These are phyloP conservation scores for Acheta domesticus DNA, from an alignment of 2,888 invertebrate genomes.

Conservation along the genomic window DNA sequence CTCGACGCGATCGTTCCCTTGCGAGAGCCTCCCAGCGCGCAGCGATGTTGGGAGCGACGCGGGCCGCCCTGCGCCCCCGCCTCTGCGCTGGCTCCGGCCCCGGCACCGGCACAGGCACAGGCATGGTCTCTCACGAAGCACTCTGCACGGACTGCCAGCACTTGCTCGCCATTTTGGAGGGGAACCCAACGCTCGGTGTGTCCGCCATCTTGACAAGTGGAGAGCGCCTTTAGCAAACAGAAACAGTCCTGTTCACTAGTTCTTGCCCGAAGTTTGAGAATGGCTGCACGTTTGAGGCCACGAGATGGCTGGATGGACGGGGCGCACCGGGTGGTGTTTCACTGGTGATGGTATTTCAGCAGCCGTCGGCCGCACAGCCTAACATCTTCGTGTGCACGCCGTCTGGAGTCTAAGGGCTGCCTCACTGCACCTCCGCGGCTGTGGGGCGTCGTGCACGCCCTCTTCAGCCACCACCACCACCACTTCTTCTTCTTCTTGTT, in stretches of 20 bases:
- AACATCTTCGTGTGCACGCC: slow-evolving; percentile 18
- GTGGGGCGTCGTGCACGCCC: background rate
- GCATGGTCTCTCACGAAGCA: slow-evolving; percentile 2
- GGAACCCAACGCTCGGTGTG: background rate
- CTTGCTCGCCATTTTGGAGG: background rate
- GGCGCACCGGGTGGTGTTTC: background rate
- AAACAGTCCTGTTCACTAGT: background rate
- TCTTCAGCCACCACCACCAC: background rate
- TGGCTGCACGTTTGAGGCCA: background rate
- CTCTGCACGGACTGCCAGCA: background rate
- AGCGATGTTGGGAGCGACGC: slow-evolving; percentile 45
- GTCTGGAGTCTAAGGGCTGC: background rate
- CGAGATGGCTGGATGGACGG: background rate
- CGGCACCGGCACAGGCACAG: background rate
- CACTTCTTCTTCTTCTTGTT: background rate
- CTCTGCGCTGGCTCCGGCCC: background rate
- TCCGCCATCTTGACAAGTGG: background rate
- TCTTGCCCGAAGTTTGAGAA: background rate
- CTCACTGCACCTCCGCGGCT: slow-evolving; percentile 29
- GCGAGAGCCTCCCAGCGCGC: no score
- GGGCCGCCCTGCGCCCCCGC: background rate
- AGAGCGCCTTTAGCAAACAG: background rate
- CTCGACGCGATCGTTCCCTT: no score
- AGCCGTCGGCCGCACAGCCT: background rate
- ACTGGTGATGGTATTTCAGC: slow-evolving; percentile 1